Percentiles rank a stretch among this genome's conserved stretches.
Conservation (phyloP, 2,888 invertebrate species). For the Mesorhabditis spiculigera region DNA sequence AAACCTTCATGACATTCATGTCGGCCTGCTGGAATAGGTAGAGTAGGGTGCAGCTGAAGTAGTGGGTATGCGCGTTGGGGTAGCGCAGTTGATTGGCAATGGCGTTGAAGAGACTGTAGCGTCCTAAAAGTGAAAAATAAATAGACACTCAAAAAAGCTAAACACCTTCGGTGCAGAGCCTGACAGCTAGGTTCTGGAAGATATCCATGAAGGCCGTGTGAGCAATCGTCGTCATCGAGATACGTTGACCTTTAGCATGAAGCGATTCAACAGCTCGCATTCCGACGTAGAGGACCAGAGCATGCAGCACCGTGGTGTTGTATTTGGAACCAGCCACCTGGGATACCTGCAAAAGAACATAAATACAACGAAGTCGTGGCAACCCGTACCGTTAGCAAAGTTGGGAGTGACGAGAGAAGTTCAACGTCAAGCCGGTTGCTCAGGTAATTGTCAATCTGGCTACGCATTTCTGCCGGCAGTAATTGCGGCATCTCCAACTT, state of each 20-base stretch:
- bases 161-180: slow-evolving; percentile 89
- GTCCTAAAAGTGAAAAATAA: slow-evolving; percentile 60
- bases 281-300: slow-evolving; percentile 93
- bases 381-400: slow-evolving; percentile 58
- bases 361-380: slow-evolving; percentile 14
- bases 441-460: slow-evolving; percentile 89
- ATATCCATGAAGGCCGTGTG: slow-evolving; percentile 99
- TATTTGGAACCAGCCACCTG: slow-evolving; percentile 80
- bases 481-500: slow-evolving; percentile 46
- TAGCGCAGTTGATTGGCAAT: slow-evolving; percentile 97
- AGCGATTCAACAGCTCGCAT: slow-evolving; percentile 83
- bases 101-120: slow-evolving; percentile 94
- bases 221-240: slow-evolving; percentile 94
- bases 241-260: slow-evolving; percentile 82
- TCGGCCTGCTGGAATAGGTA: slow-evolving; percentile 90
- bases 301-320: slow-evolving; percentile 93
- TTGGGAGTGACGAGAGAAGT: slow-evolving; percentile 62
- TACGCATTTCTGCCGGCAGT: slow-evolving; percentile 45
- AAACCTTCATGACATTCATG: slow-evolving; percentile 90
- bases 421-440: slow-evolving; percentile 68
- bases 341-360: slow-evolving; percentile 63
- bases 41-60: slow-evolving; percentile 93
- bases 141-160: neutral
- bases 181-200: slow-evolving; percentile 96
- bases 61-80: slow-evolving; percentile 99